Conservation (phyloP, 2,888 invertebrate species). For the Desoria tigrina region DNA sequence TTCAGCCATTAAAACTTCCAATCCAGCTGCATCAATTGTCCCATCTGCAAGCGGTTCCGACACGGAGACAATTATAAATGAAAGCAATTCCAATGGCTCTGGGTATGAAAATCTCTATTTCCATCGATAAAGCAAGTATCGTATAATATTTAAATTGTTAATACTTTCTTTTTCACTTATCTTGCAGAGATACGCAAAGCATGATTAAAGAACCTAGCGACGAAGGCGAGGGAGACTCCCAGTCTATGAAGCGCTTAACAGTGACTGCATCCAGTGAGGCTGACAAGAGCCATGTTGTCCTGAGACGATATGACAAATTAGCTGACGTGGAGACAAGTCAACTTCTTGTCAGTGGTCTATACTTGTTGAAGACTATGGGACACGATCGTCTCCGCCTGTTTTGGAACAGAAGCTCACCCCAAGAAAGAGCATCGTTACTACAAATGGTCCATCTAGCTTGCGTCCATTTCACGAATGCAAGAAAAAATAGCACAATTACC, state of each 20-base stretch:
- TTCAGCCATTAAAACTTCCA: conserved; percentile 53
- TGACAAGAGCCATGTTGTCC: conserved; percentile 52
- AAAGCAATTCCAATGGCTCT: conserved; percentile 45
- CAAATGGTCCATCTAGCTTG: conserved; percentile 53
- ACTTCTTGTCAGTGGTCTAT: conserved; percentile 50
- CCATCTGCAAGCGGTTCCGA: conserved; percentile 51
- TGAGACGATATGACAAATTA: conserved; percentile 52
- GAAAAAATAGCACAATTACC: conserved; percentile 52
- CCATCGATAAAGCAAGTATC: too few species aligned
- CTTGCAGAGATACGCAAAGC: conserved; percentile 46
- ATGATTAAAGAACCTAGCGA: conserved; percentile 50
- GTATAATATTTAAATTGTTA: too few species aligned
- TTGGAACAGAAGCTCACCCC: conserved; percentile 49
- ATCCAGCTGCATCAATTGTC: conserved; percentile 49
- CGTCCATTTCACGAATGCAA: conserved; percentile 51
- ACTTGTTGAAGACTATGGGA: conserved; percentile 51
- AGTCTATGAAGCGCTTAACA: conserved; percentile 33
- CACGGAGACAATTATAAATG: conserved; percentile 53
- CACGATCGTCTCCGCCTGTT: conserved; percentile 46
- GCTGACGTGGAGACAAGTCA: conserved; percentile 53
- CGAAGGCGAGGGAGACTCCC: conserved; percentile 45
- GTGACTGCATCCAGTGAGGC: conserved; percentile 34
- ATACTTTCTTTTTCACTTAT: background rate
- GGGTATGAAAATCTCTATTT: conserved; percentile 41
- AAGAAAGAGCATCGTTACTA: conserved; percentile 50